phyloP scores from a whole-genome alignment of 2,888 invertebrate genomes.

The Globia sparganii region DNA sequence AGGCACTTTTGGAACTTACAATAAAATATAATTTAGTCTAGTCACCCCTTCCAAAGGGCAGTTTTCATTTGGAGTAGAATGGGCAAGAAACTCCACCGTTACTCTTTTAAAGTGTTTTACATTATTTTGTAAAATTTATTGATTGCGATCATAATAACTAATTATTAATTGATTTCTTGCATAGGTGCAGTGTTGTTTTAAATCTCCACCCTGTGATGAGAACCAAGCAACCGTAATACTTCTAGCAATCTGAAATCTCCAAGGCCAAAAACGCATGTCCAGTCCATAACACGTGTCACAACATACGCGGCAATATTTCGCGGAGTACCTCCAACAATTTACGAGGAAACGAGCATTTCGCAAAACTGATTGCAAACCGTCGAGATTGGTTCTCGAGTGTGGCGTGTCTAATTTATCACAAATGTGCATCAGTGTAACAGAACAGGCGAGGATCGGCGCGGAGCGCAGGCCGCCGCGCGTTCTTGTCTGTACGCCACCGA shows the following conservation, averaged over 20 bases:
- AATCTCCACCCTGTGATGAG: background rate
- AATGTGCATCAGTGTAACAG: constrained; percentile 78
- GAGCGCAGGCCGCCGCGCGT: constrained; percentile 38
- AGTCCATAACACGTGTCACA: constrained; percentile 49
- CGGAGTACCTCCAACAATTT: constrained; percentile 79
- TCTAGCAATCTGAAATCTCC: constrained; percentile 3
- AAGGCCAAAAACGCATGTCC: constrained; percentile 42
- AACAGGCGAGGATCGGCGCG: constrained; percentile 63
- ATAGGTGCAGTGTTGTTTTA: background rate
- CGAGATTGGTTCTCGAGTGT: constrained; percentile 82
- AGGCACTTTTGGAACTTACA: background rate
- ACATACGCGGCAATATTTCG: constrained; percentile 60
- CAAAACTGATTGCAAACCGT: constrained; percentile 84
- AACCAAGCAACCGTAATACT: background rate
- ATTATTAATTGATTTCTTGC: background rate
- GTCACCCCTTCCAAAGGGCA: no score
- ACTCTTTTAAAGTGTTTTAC: no score
- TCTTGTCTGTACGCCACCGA: constrained; percentile 30
- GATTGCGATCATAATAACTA: background rate
- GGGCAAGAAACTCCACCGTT: no score
- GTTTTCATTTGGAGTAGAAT: no score
- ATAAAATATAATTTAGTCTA: no score
- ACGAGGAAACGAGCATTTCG: constrained; percentile 84
- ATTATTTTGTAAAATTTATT: background rate
- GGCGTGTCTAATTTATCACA: constrained; percentile 86